phyloP scores from a whole-genome alignment of 2,888 invertebrate species.

The Eulithis testata region DNA sequence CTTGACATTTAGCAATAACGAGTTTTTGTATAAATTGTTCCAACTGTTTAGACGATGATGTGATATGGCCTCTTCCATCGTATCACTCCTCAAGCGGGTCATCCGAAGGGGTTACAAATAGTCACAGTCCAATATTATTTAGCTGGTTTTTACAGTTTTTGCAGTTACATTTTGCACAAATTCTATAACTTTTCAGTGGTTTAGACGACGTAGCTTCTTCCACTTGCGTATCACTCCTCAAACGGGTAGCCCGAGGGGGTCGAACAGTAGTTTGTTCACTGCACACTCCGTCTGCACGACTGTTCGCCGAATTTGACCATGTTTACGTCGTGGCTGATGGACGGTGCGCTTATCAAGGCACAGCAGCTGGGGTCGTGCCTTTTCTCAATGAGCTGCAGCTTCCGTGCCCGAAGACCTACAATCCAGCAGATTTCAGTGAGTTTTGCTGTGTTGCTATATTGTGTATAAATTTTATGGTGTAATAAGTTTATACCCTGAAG shows the following conservation, averaged over 20 bases:
- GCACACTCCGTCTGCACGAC: conserved; percentile 97
- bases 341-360: conserved; percentile 95
- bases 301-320: conserved; percentile 96
- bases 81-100: too few relatives aligned
- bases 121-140: too few relatives aligned
- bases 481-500: too few relatives aligned
- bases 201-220: conserved; percentile 95
- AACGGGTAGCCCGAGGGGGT: conserved; percentile 92
- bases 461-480: too few relatives aligned
- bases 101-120: too few relatives aligned
- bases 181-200: conserved; percentile 85
- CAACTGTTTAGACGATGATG: too few relatives aligned
- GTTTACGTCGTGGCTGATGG: conserved; percentile 95
- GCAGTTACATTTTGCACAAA: too few relatives aligned
- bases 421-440: conserved; percentile 98
- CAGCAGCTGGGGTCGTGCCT: conserved; percentile 90
- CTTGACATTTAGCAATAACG: too few relatives aligned
- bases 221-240: conserved; percentile 94
- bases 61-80: too few relatives aligned
- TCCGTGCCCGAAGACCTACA: conserved; percentile 95
- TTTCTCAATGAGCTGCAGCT: conserved; percentile 91
- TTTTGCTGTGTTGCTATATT: conserved; percentile 31
- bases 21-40: too few relatives aligned
- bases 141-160: too few relatives aligned
- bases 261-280: conserved; percentile 97